Conservation (phyloP, 2,113 vertebrate genomes). For the Lipophrys pholis region DNA sequence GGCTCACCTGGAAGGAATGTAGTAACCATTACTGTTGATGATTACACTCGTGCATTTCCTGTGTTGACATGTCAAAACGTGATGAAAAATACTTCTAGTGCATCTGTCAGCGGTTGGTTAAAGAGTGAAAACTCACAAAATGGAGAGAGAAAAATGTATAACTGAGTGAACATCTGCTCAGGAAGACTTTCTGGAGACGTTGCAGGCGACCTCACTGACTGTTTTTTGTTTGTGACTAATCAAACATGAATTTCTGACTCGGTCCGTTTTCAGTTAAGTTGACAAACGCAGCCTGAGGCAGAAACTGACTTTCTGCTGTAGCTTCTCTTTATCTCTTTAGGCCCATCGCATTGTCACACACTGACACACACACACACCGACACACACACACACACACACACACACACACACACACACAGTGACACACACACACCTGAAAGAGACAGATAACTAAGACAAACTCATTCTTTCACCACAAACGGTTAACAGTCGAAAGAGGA, state of each 20-base stretch:
- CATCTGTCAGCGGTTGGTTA: neutral
- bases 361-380: slow-evolving; percentile 25
- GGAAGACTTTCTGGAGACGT: neutral
- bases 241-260: slow-evolving; percentile 24
- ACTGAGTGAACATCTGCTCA: neutral
- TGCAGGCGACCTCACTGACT: neutral
- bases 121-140: too few species aligned
- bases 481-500: slow-evolving; percentile 81
- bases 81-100: neutral
- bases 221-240: neutral
- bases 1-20: slow-evolving; percentile 17
- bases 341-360: slow-evolving; percentile 53
- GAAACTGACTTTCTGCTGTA: slow-evolving; percentile 51
- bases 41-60: slow-evolving; percentile 12
- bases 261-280: slow-evolving; percentile 58
- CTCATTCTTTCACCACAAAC: slow-evolving; percentile 81
- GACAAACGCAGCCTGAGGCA: slow-evolving; percentile 54
- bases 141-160: too few species aligned
- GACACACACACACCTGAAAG: slow-evolving; percentile 74
- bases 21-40: slow-evolving; percentile 17
- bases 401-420: too few species aligned
- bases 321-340: slow-evolving; percentile 68
- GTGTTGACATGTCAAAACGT: neutral
- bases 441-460: slow-evolving; percentile 78
- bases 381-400: slow-evolving; percentile 41